A percentile compares a stretch with the other conserved stretches of the same genome.
Evolutionary conservation across 2,797 vertebrate genomes (phyloP).

Genomic region (Sparidentex hasta): DNA sequence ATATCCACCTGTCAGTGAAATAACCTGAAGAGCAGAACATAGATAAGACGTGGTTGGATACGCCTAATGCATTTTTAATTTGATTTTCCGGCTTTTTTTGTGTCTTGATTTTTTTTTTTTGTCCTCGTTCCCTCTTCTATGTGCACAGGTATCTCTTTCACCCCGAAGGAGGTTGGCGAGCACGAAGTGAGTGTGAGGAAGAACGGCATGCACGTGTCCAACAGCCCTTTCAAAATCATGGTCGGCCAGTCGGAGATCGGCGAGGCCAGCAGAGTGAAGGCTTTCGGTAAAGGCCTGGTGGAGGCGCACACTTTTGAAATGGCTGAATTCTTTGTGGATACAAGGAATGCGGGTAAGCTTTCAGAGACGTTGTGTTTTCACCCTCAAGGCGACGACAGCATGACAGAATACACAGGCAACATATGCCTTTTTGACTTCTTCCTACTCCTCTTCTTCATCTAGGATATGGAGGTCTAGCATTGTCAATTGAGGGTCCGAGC

Average conservation of each 20-base stretch:
- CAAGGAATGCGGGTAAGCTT: slow-evolving; percentile 92
- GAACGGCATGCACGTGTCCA: slow-evolving; percentile 92
- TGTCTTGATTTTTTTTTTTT: background rate
- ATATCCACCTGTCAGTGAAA: slow-evolving; percentile 5
- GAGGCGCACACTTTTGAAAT: slow-evolving; percentile 95
- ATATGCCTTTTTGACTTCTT: background rate
- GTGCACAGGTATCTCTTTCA: slow-evolving; percentile 94
- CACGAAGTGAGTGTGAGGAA: slow-evolving; percentile 97
- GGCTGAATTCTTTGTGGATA: slow-evolving; percentile 97
- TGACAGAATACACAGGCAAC: background rate
- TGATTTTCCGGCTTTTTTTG: background rate
- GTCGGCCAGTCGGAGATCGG: slow-evolving; percentile 97
- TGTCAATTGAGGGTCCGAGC: slow-evolving; percentile 97
- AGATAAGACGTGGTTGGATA: slow-evolving; percentile 27
- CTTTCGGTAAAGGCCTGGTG: slow-evolving; percentile 93
- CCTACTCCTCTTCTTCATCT: background rate
- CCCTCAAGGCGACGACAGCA: rapidly evolving
- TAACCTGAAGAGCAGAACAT: slow-evolving; percentile 15
- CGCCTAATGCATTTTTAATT: slow-evolving; percentile 14
- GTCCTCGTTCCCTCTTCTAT: background rate
- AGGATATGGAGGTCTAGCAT: slow-evolving; percentile 96
- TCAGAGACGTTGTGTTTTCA: background rate
- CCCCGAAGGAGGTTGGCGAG: slow-evolving; percentile 97
- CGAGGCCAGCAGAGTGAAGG: slow-evolving; percentile 94
- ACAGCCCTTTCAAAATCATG: slow-evolving; percentile 99